Base-by-base conservation (phyloP, 2,113 vertebrate species). In the Aldabrachelys gigantea region DNA sequence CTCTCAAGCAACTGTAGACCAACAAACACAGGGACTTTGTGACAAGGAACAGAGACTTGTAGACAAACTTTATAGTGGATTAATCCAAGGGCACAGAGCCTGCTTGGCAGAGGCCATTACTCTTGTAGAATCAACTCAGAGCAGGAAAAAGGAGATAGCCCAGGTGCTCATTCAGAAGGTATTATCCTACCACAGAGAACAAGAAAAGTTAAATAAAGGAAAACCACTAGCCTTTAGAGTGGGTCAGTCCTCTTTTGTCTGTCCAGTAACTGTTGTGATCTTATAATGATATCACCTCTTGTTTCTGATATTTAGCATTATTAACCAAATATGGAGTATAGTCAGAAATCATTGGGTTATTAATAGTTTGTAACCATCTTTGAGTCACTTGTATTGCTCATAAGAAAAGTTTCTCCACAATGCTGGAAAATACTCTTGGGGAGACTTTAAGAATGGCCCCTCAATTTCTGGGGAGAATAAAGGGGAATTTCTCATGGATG, bases 71-170 rank as follows among this genome's bases (percentile, higher is more conserved):
- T 99, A 99, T 69, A 95, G 79, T 2, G 99, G 99, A 38, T 97
- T 99, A 81, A 97, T 99, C 79, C 97, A 97, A 56, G 99, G 99
- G 21, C 99, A 99, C 2, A 98, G 99, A 92, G 98, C 99, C 16
- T 98, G 98, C 94, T 97, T 99, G 95, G 99, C 99, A 0, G 99
- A 99, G 98, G 99, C 98, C 80, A 99, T 99, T 98, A 99, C 99
- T 4, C 98, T 99, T 47, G 96, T 99, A 95, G 99, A 99, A 97
- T 99, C 99, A 14, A 98, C 99, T 97, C 99, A 99, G 89, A 97
- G 94, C 69, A 98, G 99, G 95, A 99, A 99, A 94, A 99, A 99
- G 92, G 98, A 99, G 95, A 90, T 99, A 91, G 99, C 99, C 1
- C 99, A 99, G 98, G 98, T 99, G 89, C 98, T 99, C 84, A 98